Evolutionary conservation across 2,888 invertebrate genomes (phyloP), one percentile per base, ranked within the genome.

Genomic region (Idaea aversata): DNA sequence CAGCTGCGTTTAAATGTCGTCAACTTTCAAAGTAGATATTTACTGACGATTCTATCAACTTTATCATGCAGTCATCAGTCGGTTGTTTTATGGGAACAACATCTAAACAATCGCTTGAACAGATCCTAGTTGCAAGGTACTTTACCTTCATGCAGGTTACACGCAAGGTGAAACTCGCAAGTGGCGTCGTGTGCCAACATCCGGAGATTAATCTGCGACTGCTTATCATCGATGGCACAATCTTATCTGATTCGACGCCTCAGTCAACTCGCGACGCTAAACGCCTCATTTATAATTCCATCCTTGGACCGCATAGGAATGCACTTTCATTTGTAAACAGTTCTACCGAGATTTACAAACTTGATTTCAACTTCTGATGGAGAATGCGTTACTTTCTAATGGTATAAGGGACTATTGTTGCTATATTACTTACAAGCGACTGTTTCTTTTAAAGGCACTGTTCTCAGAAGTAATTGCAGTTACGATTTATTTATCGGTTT

Each of bases 221-320:
- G 25, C 66, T 68, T 62, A 57, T 16, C 58, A 60, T 63, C 63
- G 59, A 57, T 62, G 58, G 58, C 63, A 59, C 65, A 36, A 66
- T 70, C 63, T 67, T 47, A 16, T 57, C 62, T 66, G 63, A 67
- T 63, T 65, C 63, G 65, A 65, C 57, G 34, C 62, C 60, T 25
- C 60, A 58, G 1, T 5, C 47, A 10, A 58, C 57, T 61, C 13
- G 35, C 34, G 16, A 38, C 57, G 62, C 25, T 58, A 34, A 60
- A 38, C 57, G 62, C 25, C 38, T 34, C 47, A 64, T 65, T 66
- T 47, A 65, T 25, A n/a, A 68, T 65, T 64, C 65, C 64, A 63
- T 63, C 65, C 61, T 64, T 62, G 61, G 13, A n/a, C 47, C 5
- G 34, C 57, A 2, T 58, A 5, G 61, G 63, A 64, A 68, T 67